phyloP scores from a whole-genome alignment of 2,797 vertebrate species.

The Oreortyx pictus region DNA sequence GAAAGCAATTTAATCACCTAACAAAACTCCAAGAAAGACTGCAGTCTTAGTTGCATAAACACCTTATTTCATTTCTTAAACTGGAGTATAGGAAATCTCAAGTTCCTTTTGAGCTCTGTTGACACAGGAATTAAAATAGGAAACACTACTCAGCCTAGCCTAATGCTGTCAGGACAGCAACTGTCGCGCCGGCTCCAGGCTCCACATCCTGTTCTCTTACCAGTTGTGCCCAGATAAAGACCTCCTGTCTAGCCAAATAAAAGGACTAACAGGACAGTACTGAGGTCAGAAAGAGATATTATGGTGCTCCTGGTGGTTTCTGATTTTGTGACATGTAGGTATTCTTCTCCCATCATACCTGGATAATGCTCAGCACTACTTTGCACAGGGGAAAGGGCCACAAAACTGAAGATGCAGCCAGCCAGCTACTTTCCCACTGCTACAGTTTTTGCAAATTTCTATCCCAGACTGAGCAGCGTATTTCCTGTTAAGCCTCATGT shows the following conservation, averaged over 20 bases:
- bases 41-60: constrained; percentile 22
- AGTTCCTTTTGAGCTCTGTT: neutral
- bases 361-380: neutral
- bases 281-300: neutral
- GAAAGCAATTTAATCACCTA: constrained; percentile 24
- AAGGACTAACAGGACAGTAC: neutral
- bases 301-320: neutral
- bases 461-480: neutral
- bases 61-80: constrained; percentile 36
- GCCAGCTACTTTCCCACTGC: neutral
- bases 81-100: constrained; percentile 57
- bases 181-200: neutral
- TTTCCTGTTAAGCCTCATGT: neutral
- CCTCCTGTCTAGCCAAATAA: neutral
- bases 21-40: neutral
- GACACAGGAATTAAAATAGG: constrained; percentile 17
- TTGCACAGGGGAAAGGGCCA: neutral
- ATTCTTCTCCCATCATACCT: neutral
- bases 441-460: neutral
- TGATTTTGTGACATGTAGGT: accelerated
- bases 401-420: neutral
- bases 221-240: neutral
- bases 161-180: neutral
- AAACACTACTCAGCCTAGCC: constrained; percentile 27
- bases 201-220: neutral